phyloP scores from a whole-genome alignment of 2,888 invertebrate species.

The Fragum whitleyi region DNA sequence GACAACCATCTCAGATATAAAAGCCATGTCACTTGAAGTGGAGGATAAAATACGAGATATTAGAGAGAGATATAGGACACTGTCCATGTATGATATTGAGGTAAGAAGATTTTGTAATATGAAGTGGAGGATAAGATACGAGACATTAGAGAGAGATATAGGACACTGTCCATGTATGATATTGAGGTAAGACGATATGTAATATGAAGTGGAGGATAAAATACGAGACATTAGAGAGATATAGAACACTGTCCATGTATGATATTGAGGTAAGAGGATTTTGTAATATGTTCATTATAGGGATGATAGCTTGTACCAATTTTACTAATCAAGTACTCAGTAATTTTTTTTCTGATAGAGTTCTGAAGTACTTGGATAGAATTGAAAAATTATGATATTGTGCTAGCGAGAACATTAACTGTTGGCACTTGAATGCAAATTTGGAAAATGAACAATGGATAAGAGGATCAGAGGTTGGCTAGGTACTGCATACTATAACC shows the following conservation, averaged over 20 bases:
- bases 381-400: no score
- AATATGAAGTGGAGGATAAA: conserved; percentile 91
- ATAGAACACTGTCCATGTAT: conserved; percentile 91
- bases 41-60: conserved; percentile 91
- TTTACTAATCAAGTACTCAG: no score
- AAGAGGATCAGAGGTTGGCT: no score
- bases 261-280: conserved; percentile 88
- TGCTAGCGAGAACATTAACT: no score
- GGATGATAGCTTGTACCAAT: no score
- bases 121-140: conserved; percentile 92
- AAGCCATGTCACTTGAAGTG: conserved; percentile 91
- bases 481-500: no score
- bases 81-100: conserved; percentile 90
- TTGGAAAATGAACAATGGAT: no score
- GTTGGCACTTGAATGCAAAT: no score
- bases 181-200: conserved; percentile 89
- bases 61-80: conserved; percentile 92
- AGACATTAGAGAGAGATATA: conserved; percentile 91
- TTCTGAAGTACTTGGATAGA: no score
- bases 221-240: conserved; percentile 91
- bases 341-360: no score
- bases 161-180: conserved; percentile 90
- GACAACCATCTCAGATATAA: conserved; percentile 92
- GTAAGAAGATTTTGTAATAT: conserved; percentile 90
- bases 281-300: no score